Conservation (phyloP, 2,888 invertebrate species). For the Meliscaeva auricollis region DNA sequence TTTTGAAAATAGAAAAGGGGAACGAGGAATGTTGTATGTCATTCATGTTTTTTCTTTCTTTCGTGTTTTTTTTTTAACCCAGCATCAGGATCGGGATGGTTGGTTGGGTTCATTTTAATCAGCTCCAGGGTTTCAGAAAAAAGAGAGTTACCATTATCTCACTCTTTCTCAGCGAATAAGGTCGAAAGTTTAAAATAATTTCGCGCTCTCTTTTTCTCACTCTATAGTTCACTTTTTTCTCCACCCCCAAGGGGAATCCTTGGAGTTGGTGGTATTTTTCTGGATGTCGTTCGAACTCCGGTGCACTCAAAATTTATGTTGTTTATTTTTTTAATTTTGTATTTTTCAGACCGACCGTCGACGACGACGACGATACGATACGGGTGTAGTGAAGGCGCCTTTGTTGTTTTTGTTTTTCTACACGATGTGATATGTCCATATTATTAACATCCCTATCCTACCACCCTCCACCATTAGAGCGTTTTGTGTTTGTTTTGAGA, state of each 20-base stretch:
- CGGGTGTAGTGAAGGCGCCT: constrained; percentile 65
- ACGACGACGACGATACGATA: constrained; percentile 6
- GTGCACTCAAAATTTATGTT: constrained; percentile 41
- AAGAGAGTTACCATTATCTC: constrained; percentile 40
- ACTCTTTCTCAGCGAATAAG: constrained; percentile 79
- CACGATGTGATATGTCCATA: constrained; percentile 1
- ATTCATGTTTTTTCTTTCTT: constrained; percentile 50
- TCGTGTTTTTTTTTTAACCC: not conserved
- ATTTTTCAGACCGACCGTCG: constrained; percentile 41
- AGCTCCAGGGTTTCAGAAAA: constrained; percentile 23
- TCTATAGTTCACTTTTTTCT: constrained; percentile 41
- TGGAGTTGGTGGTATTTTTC: constrained; percentile 22
- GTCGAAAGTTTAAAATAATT: constrained; percentile 82
- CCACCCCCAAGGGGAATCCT: constrained; percentile 46
- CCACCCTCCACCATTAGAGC: not conserved
- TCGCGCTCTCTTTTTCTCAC: constrained; percentile 23
- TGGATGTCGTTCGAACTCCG: constrained; percentile 58
- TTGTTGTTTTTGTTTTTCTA: constrained; percentile 47
- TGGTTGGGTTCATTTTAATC: constrained; percentile 36
- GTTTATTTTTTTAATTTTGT: constrained; percentile 19
- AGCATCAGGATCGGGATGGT: constrained; percentile 31
- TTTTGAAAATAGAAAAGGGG: constrained; percentile 17
- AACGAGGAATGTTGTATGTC: constrained; percentile 30
- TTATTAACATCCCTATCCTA: not conserved
- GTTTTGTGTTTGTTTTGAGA: constrained; percentile 41